Base-by-base conservation (phyloP, 1,140 invertebrate species). In the Drosophila mauritiana region DNA sequence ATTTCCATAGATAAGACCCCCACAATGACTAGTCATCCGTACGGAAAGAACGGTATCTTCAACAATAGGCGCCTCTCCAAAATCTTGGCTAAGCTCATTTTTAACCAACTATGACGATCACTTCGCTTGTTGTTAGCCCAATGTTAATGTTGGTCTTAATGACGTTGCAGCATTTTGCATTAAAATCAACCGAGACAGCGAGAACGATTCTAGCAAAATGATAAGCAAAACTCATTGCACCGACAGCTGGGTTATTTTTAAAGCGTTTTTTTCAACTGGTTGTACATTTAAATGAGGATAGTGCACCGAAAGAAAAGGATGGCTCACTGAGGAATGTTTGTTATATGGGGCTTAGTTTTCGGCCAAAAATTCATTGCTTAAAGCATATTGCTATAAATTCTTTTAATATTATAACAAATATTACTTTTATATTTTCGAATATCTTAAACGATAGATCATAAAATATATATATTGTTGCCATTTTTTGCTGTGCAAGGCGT, bases 211-310 rank as follows among this genome's bases (percentile, higher is more conserved):
- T 70, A 69, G 67, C 72, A 67, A 86, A 88, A 77, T 86, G 82
- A 86, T 86, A 86, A 86, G 82, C 83, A 88, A 88, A 82, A 82
- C 79, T 86, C 82, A 81, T 78, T 74, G 57, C 62, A 64, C 54
- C 63, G 46, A 65, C 42, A 57, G 51, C 61, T 48, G 58, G 25
- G 42, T 48, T 61, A 61, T 43, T 68, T 75, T 78, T 45, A 42
- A 46, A 17, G 40, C 25, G 53, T 58, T 73, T 53, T 59, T 51
- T 59, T 46, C 49, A 85, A 80, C 83, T 88, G 78, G 83, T 86
- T 86, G 68, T 72, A 77, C 51, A 79, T 85, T 85, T 67, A 86
- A 70, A 81, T 73, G 68, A 69, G 73, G 56, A 52, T 48, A 55
- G 36, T 31, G 13, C 65, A 72, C 68, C 8, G 17, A 45, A 31